These are phyloP conservation scores for Aphis gossypii DNA, from an alignment of 1,140 invertebrate genomes.

Conservation along the genomic window DNA sequence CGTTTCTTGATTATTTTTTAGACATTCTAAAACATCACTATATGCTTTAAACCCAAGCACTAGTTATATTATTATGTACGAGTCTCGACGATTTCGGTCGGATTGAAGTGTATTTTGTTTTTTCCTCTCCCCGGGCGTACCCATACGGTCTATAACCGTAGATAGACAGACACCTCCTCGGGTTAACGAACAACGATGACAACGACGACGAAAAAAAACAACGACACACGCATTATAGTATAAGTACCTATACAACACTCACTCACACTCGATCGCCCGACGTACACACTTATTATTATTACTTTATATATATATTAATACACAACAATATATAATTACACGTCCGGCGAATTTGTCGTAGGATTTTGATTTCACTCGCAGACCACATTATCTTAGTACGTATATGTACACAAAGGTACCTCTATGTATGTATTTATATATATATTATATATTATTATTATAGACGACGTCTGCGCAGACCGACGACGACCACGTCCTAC, in stretches of 20 bases:
- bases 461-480: not conserved
- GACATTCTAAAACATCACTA: too few species aligned
- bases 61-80: not conserved
- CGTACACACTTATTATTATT: not conserved
- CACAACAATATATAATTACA: not conserved
- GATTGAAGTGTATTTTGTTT: constrained; percentile 18
- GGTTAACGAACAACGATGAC: not conserved
- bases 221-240: not conserved
- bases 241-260: not conserved
- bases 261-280: not conserved
- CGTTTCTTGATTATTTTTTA: not conserved
- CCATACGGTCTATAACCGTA: not conserved
- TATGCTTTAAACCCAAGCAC: too few species aligned
- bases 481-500: constrained; percentile 36
- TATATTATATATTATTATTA: not conserved
- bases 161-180: not conserved
- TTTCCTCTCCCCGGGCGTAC: not conserved
- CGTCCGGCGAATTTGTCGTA: constrained; percentile 37
- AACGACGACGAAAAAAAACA: not conserved
- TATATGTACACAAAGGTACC: not conserved
- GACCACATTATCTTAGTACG: not conserved
- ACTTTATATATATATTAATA: not conserved
- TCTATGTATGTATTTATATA: not conserved
- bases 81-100: not conserved
- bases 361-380: constrained; percentile 31